These are phyloP conservation scores for Microtus californicus DNA, from an alignment of 2,797 vertebrate genomes.

Conservation along the genomic window DNA sequence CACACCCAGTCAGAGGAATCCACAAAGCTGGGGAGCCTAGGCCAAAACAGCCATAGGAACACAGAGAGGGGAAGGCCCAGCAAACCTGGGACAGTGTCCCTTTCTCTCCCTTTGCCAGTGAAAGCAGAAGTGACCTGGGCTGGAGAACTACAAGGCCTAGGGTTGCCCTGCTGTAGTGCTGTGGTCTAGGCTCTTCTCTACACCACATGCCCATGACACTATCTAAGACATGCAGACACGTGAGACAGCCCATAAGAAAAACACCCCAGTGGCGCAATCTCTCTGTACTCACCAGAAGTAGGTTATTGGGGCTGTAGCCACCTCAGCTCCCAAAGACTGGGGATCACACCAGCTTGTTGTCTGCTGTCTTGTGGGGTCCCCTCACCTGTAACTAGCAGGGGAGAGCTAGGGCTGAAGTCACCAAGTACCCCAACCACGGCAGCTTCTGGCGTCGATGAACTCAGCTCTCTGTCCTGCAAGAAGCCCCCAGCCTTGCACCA, in stretches of 20 bases:
- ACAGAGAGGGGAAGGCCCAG: background rate
- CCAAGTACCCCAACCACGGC: background rate
- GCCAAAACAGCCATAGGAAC: background rate
- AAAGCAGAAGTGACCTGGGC: background rate
- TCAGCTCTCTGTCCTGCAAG: background rate
- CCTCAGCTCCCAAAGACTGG: background rate
- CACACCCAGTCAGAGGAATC: background rate
- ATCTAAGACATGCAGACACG: background rate
- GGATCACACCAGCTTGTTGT: background rate
- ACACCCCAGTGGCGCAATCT: rapidly evolving
- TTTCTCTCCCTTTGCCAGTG: background rate
- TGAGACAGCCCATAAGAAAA: background rate
- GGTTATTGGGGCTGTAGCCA: no score
- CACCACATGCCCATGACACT: no score
- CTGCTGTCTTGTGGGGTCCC: background rate
- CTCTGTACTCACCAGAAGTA: background rate
- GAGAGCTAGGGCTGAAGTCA: background rate
- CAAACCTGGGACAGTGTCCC: no score
- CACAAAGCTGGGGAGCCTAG: background rate
- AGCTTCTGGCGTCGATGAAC: background rate
- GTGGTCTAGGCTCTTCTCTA: no score
- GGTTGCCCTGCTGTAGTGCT: no score
- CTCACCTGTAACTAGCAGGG: background rate
- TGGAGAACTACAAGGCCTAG: background rate
- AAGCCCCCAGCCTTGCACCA: background rate